phyloP scores from a whole-genome alignment of 2,113 vertebrate genomes.

The Nibea coibor region DNA sequence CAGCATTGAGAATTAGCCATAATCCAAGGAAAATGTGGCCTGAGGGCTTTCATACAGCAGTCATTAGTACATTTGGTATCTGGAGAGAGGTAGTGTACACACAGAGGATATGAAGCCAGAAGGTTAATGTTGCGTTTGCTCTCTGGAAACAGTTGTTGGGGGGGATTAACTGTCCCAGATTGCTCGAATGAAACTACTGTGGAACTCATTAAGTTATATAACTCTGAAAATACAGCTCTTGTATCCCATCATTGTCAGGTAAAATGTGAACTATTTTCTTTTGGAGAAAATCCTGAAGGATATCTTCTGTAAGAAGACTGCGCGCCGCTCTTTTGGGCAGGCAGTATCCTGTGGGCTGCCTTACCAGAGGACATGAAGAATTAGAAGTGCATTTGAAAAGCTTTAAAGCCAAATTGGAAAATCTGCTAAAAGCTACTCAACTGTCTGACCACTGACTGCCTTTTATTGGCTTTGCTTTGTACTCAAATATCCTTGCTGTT shows the following conservation, averaged over 20 bases:
- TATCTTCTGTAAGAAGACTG: background rate
- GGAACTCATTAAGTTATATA: constrained; percentile 13
- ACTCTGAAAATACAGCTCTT: background rate
- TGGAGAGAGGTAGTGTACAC: background rate
- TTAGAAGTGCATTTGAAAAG: background rate
- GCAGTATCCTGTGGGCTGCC: background rate
- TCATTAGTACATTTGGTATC: constrained; percentile 14
- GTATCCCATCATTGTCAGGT: constrained; percentile 12
- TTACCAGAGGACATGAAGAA: background rate
- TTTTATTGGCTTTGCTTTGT: background rate
- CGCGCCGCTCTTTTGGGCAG: background rate
- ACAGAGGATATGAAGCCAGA: background rate
- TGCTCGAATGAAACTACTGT: background rate
- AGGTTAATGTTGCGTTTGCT: constrained; percentile 10
- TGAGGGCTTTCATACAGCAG: constrained; percentile 1
- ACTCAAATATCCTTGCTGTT: background rate
- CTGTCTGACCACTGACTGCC: background rate
- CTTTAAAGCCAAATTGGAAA: background rate
- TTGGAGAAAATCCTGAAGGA: background rate
- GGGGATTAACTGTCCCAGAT: constrained; percentile 12
- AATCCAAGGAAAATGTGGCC: constrained; percentile 14
- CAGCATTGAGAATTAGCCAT: constrained; percentile 8
- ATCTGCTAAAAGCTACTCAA: background rate
- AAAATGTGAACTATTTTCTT: background rate
- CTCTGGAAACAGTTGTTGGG: background rate